Conservation (phyloP, 2,888 invertebrate genomes). For the Catocala fraxini region DNA sequence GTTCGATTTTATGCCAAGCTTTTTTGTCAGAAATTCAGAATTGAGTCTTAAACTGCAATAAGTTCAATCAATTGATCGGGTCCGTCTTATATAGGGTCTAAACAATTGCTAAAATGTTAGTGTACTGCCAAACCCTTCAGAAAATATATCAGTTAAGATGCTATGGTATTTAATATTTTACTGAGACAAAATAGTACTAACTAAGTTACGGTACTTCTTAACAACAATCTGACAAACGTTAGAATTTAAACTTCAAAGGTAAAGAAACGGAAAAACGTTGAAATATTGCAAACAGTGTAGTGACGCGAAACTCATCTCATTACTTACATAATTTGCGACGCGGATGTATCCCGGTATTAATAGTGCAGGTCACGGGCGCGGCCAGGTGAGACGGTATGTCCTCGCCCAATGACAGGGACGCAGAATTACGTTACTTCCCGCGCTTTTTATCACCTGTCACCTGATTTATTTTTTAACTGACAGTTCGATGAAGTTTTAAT, state of each 20-base stretch:
- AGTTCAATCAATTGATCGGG: too few species aligned
- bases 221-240: conserved; percentile 18
- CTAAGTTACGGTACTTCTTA: too few species aligned
- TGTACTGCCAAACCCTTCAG: too few species aligned
- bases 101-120: too few species aligned
- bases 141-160: too few species aligned
- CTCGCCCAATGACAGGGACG: conserved; percentile 55
- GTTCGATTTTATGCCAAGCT: too few species aligned
- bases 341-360: conserved; percentile 53
- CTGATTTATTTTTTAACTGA: conserved; percentile 31
- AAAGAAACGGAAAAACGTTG: conserved; percentile 18
- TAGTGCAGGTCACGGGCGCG: conserved; percentile 58
- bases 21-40: too few species aligned
- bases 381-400: conserved; percentile 55
- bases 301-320: conserved; percentile 42
- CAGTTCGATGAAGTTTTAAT: conserved; percentile 28
- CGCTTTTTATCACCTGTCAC: conserved; percentile 47
- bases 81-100: too few species aligned
- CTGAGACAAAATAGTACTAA: too few species aligned
- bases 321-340: conserved; percentile 45
- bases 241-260: conserved; percentile 23
- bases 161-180: too few species aligned
- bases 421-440: conserved; percentile 32
- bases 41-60: too few species aligned
- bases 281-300: conserved; percentile 43